Evolutionary conservation across 2,113 vertebrate genomes (phyloP), one percentile per base, ranked within the genome.

Genomic region (Acanthisitta chloris): DNA sequence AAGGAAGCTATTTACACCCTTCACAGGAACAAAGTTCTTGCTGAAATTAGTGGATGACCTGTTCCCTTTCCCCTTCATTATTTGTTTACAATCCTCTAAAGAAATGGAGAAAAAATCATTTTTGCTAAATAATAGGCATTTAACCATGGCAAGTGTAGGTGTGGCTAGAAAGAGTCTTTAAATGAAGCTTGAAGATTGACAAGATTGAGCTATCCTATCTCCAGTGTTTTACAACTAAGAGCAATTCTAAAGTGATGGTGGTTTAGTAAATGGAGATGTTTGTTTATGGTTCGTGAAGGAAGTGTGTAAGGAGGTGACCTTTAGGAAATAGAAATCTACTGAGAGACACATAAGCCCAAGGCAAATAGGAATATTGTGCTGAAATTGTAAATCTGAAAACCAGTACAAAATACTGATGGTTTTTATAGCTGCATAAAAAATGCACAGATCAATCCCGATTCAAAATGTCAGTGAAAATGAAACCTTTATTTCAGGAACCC

Each of bases 321-420:
- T 93, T 93, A 86, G 74, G 70, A 94, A 96, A 82, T 33, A 92
- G 49, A 57, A 89, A 59, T 79, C 49, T 79, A 21, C 66, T 18
- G 58, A 82, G 51, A 73, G 67, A 84, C 33, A 71, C 64, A 24
- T 4, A 95, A 94, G 79, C 85, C 82, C 64, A 51, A 80, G 76
- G 88, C 67, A 92, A 88, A 74, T 58, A 70, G 69, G 61, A 87
- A 66, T 89, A 59, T 70, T 73, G 73, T 84, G 43, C 77, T 81
- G 80, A 73, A 95, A 83, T 62, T 80, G 65, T 78, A 84, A 51
- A 86, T 83, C 46, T 71, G 59, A 90, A 87, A 88, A 46, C 5
- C 33, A 34, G 55, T 86, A 45, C 45, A 69, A 89, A 88, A 66
- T 49, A 64, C 40, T 80, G 58, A 67, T 48, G 64, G 2, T 26